Conservation (phyloP, 2,797 vertebrate species). For the Falco columbarius region DNA sequence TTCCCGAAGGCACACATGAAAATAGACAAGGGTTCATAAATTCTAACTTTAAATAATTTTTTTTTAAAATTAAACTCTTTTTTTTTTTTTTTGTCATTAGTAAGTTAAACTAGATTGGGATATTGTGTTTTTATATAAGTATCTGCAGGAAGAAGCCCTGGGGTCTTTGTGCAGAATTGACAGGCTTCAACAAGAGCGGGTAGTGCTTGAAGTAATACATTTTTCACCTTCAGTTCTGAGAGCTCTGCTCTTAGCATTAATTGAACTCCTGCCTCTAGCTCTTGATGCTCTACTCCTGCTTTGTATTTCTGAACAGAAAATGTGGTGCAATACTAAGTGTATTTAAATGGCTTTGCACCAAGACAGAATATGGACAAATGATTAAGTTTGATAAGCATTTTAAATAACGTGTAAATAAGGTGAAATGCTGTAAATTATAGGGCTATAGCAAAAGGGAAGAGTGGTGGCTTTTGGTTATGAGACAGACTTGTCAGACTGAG, state of each 20-base stretch:
- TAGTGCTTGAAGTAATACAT: background rate
- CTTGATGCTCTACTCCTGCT: background rate
- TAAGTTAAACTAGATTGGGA: background rate
- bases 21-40: background rate
- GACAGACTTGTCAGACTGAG: background rate
- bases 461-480: background rate
- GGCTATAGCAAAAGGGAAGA: background rate
- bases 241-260: background rate
- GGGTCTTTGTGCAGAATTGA: background rate
- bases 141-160: background rate
- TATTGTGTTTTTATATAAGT: background rate
- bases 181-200: background rate
- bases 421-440: background rate
- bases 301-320: background rate
- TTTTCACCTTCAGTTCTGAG: background rate
- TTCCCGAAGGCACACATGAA: background rate
- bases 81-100: background rate
- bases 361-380: background rate
- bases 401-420: background rate
- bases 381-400: background rate
- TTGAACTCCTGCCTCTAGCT: background rate
- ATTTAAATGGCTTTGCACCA: background rate
- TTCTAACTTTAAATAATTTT: background rate
- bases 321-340: background rate
- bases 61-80: no score